Base-by-base conservation (phyloP, 2,113 vertebrate genomes). In the Corvus cornix region DNA sequence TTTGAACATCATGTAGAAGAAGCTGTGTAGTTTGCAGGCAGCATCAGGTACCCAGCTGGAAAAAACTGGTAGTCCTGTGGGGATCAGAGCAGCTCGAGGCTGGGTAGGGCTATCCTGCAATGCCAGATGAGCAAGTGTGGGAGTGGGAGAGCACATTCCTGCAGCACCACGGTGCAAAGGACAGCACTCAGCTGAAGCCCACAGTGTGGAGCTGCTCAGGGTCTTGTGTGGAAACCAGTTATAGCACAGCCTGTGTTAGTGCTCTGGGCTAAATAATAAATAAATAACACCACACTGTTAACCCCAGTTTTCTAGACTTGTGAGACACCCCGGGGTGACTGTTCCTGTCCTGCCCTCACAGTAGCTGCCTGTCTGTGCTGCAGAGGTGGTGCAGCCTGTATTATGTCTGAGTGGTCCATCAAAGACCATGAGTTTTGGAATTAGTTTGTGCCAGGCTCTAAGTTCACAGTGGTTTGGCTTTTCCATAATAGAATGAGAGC, bases 111-210 rank as follows among this genome's bases (percentile, higher is more conserved):
- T 43, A 0, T 78, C 60, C 66, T 62, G 64, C 30, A 35, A 3
- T 21, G n/a, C 77, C 9, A 10, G 30, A 9, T 10, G 60, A 84
- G 82, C 58, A 9, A 3, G 35, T 0, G 3, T 46, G 59, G 90
- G 33, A 75, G 48, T 16, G 4, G 87, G 74, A 70, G 39, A 52
- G 14, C 0, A 6, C 0, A 0, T 44, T 80, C 11, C 76, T 39
- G 37, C 70, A 62, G 66, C 69, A 46, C 70, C 35, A 4, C 2
- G 24, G 56, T 10, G 41, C 81, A 58, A 31, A 56, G 53, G 78
- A 52, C 39, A 22, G 1, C 60, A 16, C 70, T 87, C 6, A 3
- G 39, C 85, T 85, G 69, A 37, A 79, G 62, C 56, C 26, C 43
- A 4, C 33, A 23, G 27, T 28, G 4, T 33, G 53, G 56, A 79